A percentile compares a stretch with the other conserved stretches of the same genome.
Conservation (phyloP, 2,113 vertebrate species). For the Cottus gobio region DNA sequence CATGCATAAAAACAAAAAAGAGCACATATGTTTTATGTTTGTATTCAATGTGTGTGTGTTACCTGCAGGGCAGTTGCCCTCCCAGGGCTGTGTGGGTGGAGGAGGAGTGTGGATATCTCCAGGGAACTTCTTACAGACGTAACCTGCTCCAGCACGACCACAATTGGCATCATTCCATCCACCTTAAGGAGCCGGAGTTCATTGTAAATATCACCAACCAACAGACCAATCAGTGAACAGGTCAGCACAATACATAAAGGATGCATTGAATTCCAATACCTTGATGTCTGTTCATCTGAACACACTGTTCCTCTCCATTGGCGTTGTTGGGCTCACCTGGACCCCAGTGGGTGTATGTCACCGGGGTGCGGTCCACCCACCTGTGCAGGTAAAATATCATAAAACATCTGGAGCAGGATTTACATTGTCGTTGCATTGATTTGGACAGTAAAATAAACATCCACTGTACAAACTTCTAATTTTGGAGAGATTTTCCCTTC, state of each 20-base stretch:
- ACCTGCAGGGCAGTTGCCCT: slow-evolving; percentile 83
- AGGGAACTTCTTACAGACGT: slow-evolving; percentile 83
- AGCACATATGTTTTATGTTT: background rate
- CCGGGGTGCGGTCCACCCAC: slow-evolving; percentile 79
- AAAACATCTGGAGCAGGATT: background rate
- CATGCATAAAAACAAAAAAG: too few relatives aligned
- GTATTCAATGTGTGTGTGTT: background rate
- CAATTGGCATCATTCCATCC: slow-evolving; percentile 86
- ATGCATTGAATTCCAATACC: slow-evolving; percentile 55
- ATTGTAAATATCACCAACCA: background rate
- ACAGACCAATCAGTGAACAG: background rate
- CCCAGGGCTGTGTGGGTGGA: slow-evolving; percentile 84
- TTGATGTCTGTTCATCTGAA: slow-evolving; percentile 83
- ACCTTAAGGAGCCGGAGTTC: slow-evolving; percentile 56
- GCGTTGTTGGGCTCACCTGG: slow-evolving; percentile 84
- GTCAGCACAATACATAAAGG: background rate
- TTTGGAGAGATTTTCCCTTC: background rate
- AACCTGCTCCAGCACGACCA: slow-evolving; percentile 75
- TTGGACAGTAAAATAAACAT: background rate
- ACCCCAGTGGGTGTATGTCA: slow-evolving; percentile 81
- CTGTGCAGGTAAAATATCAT: slow-evolving; percentile 52
- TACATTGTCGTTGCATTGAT: background rate
- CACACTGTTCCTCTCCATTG: slow-evolving; percentile 84
- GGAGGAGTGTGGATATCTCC: slow-evolving; percentile 76
- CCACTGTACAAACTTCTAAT: background rate